Evolutionary conservation across 2,888 invertebrate species (phyloP).

Genomic region (Xylota sylvarum): DNA sequence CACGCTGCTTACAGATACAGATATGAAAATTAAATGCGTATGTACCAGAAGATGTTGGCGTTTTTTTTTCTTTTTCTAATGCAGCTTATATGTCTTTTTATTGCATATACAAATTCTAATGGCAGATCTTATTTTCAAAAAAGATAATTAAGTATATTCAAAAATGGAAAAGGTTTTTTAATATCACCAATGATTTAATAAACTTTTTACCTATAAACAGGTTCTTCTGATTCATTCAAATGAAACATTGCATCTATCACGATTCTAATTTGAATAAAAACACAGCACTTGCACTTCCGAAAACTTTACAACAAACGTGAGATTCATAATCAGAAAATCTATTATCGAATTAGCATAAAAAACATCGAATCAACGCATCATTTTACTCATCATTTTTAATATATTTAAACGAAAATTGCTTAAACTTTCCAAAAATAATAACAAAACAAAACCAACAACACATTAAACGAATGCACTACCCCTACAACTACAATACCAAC

Average conservation of each 20-base stretch:
- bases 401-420: constrained; percentile 23
- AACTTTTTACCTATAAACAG: constrained; percentile 33
- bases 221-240: constrained; percentile 23
- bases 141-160: not conserved
- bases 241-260: constrained; percentile 51
- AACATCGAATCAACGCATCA: constrained; percentile 5
- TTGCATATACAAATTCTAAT: not conserved
- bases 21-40: constrained; percentile 60
- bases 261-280: constrained; percentile 43
- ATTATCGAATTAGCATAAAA: constrained; percentile 18
- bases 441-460: constrained; percentile 72
- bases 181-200: not conserved
- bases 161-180: not conserved
- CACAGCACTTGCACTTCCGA: constrained; percentile 38
- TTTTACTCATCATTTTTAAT: constrained; percentile 40
- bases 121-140: not conserved
- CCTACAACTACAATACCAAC: constrained; percentile 35
- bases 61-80: not conserved
- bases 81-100: not conserved
- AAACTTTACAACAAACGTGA: not conserved
- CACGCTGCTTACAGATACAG: constrained; percentile 2
- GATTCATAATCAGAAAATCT: constrained; percentile 9
- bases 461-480: constrained; percentile 37
- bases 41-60: constrained; percentile 35
- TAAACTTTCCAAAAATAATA: constrained; percentile 61